Evolutionary conservation across 2,888 invertebrate genomes (phyloP).

Genomic region (Tetranychus piercei): DNA sequence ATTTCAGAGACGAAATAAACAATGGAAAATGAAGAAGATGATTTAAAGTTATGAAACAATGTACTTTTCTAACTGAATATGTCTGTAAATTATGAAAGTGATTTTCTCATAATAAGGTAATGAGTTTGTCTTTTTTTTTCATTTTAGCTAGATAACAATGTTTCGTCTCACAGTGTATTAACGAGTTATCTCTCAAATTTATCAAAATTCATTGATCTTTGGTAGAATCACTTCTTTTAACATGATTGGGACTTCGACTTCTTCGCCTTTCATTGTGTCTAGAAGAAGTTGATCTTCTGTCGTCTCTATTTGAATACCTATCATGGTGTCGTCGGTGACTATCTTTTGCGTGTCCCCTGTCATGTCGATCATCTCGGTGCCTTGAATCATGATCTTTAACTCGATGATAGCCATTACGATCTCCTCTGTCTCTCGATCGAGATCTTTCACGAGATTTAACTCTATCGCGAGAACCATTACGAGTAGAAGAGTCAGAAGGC

Average conservation of each 20-base stretch:
- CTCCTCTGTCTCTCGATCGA: not conserved
- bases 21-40: not conserved
- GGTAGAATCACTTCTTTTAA: not conserved
- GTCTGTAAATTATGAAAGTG: not conserved
- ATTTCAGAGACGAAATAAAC: not conserved
- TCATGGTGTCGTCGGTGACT: conserved; percentile 1
- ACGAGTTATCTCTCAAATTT: not conserved
- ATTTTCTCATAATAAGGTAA: not conserved
- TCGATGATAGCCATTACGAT: not conserved
- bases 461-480: not conserved
- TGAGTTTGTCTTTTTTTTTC: not conserved
- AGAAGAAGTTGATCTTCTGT: conserved; percentile 1
- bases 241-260: not conserved
- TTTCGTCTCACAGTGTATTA: not conserved
- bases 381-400: conserved; percentile 4
- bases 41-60: not conserved
- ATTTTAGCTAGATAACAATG: not conserved
- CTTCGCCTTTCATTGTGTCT: conserved; percentile 3
- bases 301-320: conserved; percentile 5
- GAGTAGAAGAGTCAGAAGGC: not conserved
- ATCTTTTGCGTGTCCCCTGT: not conserved
- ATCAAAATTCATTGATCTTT: not conserved
- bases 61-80: not conserved
- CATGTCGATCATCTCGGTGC: not conserved
- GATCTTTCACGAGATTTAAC: conserved; percentile 1